Evolutionary conservation across 2,888 invertebrate species (phyloP).

Genomic region (Erannis defoliaria): DNA sequence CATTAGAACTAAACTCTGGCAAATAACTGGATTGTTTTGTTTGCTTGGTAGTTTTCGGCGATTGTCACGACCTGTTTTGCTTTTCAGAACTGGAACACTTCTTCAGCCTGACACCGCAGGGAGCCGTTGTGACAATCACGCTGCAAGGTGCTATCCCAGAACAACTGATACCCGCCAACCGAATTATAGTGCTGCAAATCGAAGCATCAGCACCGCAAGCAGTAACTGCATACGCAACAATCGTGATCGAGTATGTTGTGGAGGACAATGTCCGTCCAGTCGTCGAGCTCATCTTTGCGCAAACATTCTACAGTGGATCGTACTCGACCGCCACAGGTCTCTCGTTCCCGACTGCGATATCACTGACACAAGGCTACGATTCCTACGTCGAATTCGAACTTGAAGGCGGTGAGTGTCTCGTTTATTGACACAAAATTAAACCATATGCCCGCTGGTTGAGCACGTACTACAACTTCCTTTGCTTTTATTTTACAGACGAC

Average conservation of each 20-base stretch:
- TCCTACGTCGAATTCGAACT: slow-evolving; percentile 49
- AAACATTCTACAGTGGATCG: slow-evolving; percentile 51
- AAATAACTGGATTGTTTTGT: background rate
- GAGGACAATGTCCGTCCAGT: slow-evolving; percentile 12
- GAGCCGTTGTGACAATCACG: slow-evolving; percentile 24
- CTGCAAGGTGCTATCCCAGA: slow-evolving; percentile 46
- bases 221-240: slow-evolving; percentile 29
- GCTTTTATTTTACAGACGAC: slow-evolving; percentile 23
- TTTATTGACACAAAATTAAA: background rate
- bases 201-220: slow-evolving; percentile 28
- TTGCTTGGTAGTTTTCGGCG: too few relatives aligned
- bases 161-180: slow-evolving; percentile 41
- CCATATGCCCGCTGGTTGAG: background rate
- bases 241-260: slow-evolving; percentile 26
- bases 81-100: background rate
- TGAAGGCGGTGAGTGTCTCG: slow-evolving; percentile 49
- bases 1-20: background rate
- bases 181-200: slow-evolving; percentile 33
- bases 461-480: too few relatives aligned
- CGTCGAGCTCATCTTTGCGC: slow-evolving; percentile 47
- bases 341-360: slow-evolving; percentile 39
- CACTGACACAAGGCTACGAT: slow-evolving; percentile 47
- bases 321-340: slow-evolving; percentile 43
- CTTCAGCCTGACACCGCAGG: slow-evolving; percentile 2
- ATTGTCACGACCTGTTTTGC: background rate